Evolutionary conservation across 2,113 vertebrate genomes (phyloP).

Genomic region (Phrynocephalus versicolor): DNA sequence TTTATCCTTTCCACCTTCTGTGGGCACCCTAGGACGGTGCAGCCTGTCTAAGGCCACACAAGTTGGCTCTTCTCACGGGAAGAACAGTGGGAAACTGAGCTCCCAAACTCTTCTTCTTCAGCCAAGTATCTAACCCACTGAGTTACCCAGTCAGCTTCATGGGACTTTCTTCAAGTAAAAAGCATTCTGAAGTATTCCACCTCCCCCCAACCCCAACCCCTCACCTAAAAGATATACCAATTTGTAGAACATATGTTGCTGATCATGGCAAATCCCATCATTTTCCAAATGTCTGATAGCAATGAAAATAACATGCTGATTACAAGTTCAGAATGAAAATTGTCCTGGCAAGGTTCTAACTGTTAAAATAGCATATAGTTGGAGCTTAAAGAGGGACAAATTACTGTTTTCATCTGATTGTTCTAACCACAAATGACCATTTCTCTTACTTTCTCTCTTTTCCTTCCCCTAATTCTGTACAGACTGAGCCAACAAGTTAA

Average conservation of each 20-base stretch:
- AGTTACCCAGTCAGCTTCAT: background rate
- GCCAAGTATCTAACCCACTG: no score
- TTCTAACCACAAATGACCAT: conserved; percentile 23
- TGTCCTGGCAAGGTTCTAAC: conserved; percentile 51
- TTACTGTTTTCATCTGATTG: conserved; percentile 49
- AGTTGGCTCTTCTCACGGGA: no score
- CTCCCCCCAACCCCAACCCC: no score
- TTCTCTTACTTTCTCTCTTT: conserved; percentile 32
- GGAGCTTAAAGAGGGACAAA: conserved; percentile 44
- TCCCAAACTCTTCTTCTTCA: no score
- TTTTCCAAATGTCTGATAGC: conserved; percentile 31
- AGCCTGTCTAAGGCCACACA: no score
- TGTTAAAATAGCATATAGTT: conserved; percentile 46
- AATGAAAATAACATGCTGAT: conserved; percentile 57
- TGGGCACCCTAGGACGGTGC: no score
- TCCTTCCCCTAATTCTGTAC: conserved; percentile 4
- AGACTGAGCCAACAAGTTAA: conserved; percentile 35
- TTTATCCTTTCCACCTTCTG: no score
- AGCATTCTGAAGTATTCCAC: no score
- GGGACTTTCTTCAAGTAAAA: background rate
- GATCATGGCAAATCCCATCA: conserved; percentile 40
- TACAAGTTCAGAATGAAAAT: conserved; percentile 55
- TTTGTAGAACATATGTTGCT: conserved; percentile 38
- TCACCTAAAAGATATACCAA: conserved; percentile 10
- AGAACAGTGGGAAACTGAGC: no score